These are phyloP conservation scores for Drosophila nr. perissopoda DNA, from an alignment of 2,888 invertebrate species.

Conservation along the genomic window DNA sequence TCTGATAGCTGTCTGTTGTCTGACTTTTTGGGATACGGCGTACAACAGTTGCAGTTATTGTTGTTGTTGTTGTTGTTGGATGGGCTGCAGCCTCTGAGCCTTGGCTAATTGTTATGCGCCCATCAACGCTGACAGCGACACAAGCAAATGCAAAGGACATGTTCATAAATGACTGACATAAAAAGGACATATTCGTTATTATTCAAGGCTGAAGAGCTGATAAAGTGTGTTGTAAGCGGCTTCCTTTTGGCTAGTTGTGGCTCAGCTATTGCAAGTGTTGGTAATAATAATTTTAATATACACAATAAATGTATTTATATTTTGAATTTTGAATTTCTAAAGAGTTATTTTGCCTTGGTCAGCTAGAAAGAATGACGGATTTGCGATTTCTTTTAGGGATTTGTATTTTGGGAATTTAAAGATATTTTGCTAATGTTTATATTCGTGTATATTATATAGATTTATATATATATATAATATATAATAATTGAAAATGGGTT, in stretches of 20 bases:
- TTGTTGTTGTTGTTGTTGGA: background rate
- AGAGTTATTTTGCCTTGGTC: background rate
- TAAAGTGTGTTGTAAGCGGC: slow-evolving; percentile 3
- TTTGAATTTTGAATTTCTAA: background rate
- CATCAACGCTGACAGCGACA: slow-evolving; percentile 45
- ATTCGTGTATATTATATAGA: too few species aligned
- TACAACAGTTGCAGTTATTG: slow-evolving; percentile 22
- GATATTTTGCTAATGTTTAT: too few species aligned
- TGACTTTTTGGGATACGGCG: slow-evolving; percentile 48
- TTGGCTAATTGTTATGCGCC: slow-evolving; percentile 75
- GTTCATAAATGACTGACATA: slow-evolving; percentile 28
- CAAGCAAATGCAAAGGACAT: slow-evolving; percentile 23
- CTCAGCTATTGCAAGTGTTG: background rate
- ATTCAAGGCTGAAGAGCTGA: slow-evolving; percentile 19
- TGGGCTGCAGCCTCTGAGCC: slow-evolving; percentile 48
- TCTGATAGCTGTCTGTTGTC: slow-evolving; percentile 66
- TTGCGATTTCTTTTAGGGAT: background rate
- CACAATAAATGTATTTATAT: background rate
- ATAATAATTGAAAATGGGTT: too few species aligned
- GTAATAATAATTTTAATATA: background rate
- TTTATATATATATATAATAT: too few species aligned
- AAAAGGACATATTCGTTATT: slow-evolving; percentile 40
- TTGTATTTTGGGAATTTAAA: background rate
- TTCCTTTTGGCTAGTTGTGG: background rate
- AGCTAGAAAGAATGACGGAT: background rate